Evolutionary conservation across 2,888 invertebrate genomes (phyloP).

Genomic region (Parnassius orleans): DNA sequence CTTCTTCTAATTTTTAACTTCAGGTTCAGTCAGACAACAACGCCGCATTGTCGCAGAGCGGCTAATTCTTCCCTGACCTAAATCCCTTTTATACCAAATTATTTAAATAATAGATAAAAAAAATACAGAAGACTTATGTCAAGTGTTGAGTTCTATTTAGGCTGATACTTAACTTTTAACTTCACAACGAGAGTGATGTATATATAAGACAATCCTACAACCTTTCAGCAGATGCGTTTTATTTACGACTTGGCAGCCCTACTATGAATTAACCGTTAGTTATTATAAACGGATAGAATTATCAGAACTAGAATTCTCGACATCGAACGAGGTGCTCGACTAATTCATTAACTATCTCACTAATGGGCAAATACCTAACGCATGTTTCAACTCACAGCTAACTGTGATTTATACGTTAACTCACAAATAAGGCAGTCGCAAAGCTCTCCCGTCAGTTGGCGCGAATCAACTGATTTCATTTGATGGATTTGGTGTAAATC

Average conservation of each 20-base stretch:
- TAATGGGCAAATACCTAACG: slow-evolving; percentile 27
- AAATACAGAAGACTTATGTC: no score
- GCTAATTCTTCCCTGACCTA: no score
- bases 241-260: background rate
- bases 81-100: no score
- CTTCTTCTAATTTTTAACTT: no score
- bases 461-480: slow-evolving; percentile 13
- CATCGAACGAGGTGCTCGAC: slow-evolving; percentile 18
- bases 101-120: no score
- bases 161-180: no score
- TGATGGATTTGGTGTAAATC: slow-evolving; percentile 23
- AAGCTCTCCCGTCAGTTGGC: slow-evolving; percentile 4
- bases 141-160: no score
- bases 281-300: slow-evolving; percentile 25
- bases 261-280: slow-evolving; percentile 9
- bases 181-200: no score
- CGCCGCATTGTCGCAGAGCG: no score
- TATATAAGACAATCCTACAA: no score
- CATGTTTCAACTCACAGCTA: slow-evolving; percentile 18
- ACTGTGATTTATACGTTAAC: slow-evolving; percentile 18
- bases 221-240: no score
- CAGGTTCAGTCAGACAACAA: no score
- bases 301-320: slow-evolving; percentile 16
- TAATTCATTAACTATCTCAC: slow-evolving; percentile 28
- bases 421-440: slow-evolving; percentile 17